Conservation (phyloP, 2,113 vertebrate species). For the Epinephelus lanceolatus region DNA sequence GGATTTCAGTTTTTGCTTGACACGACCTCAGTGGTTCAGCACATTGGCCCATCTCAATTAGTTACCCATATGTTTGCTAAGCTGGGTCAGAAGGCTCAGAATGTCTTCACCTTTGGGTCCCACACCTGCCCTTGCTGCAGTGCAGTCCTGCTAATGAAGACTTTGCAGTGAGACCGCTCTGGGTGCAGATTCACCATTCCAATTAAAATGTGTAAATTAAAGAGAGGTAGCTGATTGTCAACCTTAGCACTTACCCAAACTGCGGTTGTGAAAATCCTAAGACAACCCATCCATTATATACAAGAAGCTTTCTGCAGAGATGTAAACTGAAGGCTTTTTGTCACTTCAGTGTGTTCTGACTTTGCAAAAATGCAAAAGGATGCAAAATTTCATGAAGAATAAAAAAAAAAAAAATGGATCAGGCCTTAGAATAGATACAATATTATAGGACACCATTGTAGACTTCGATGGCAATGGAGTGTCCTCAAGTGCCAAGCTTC, state of each 20-base stretch:
- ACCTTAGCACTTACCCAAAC: slow-evolving; percentile 47
- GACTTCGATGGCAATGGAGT: slow-evolving; percentile 30
- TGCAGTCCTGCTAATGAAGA: slow-evolving; percentile 78
- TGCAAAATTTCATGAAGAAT: neutral
- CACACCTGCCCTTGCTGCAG: slow-evolving; percentile 57
- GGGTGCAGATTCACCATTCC: slow-evolving; percentile 66
- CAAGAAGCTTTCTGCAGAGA: neutral
- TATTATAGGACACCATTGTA: neutral
- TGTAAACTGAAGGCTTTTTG: neutral
- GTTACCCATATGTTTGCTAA: slow-evolving; percentile 76
- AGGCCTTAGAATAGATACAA: neutral
- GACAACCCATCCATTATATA: neutral
- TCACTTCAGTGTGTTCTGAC: neutral
- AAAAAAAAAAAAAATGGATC: neutral
- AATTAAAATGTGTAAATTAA: slow-evolving; percentile 86
- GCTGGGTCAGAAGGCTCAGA: slow-evolving; percentile 64
- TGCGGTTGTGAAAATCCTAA: slow-evolving; percentile 17
- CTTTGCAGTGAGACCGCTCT: slow-evolving; percentile 68
- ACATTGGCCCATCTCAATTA: slow-evolving; percentile 79
- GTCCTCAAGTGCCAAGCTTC: slow-evolving; percentile 19
- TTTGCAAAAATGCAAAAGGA: neutral
- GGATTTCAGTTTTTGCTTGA: slow-evolving; percentile 66
- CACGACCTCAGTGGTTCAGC: slow-evolving; percentile 61
- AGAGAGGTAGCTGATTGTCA: slow-evolving; percentile 69
- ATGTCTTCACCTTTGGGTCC: slow-evolving; percentile 70